Conservation (phyloP, 2,113 vertebrate genomes). For the Petroica traversi region DNA sequence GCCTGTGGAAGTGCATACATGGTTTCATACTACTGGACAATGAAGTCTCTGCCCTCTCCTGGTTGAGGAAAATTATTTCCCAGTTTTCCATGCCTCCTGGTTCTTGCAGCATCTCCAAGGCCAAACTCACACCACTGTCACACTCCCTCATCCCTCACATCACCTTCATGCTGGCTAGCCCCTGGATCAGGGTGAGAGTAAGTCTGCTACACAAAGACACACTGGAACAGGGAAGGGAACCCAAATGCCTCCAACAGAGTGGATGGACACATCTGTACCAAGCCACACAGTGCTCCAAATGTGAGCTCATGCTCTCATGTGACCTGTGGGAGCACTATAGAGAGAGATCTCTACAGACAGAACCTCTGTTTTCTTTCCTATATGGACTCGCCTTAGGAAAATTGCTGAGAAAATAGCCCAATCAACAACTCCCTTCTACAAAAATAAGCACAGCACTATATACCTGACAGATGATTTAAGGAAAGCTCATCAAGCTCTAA, state of each 20-base stretch:
- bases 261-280: not conserved
- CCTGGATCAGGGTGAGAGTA: not conserved
- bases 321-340: not conserved
- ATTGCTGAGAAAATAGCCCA: not conserved
- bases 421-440: not conserved
- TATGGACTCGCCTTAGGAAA: not conserved
- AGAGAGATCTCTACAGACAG: accelerated
- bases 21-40: not conserved
- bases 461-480: not conserved
- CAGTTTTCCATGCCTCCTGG: not conserved
- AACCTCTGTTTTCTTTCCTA: not conserved
- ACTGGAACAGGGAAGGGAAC: not conserved
- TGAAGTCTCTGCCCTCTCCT: slow-evolving; percentile 9
- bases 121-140: not conserved
- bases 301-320: not conserved
- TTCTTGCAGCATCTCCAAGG: not conserved
- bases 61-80: not conserved
- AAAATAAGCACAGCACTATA: not conserved
- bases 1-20: not conserved
- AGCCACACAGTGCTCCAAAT: not conserved
- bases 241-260: not conserved
- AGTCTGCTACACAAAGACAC: not conserved
- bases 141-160: not conserved
- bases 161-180: not conserved
- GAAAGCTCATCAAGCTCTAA: not conserved